These are phyloP conservation scores for Acrobasis consociella DNA, from an alignment of 2,888 invertebrate genomes.

Conservation along the genomic window DNA sequence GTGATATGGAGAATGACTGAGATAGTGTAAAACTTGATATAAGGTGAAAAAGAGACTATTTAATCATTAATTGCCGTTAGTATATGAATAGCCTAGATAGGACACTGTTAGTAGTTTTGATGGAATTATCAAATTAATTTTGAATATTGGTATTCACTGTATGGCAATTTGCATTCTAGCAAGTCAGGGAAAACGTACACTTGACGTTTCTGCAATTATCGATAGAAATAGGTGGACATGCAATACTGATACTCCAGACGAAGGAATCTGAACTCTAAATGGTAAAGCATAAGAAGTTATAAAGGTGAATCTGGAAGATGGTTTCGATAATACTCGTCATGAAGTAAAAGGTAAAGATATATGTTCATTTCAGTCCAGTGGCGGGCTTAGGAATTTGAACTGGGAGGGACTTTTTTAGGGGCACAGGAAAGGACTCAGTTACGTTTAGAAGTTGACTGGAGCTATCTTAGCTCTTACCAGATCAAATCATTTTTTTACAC, in stretches of 20 bases:
- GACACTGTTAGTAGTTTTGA: no score
- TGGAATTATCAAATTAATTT: not conserved
- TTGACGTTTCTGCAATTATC: constrained; percentile 17
- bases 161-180: constrained; percentile 13
- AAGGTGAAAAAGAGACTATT: no score
- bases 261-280: not conserved
- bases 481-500: no score
- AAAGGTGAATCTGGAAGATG: not conserved
- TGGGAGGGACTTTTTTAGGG: no score
- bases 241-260: constrained; percentile 2
- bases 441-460: no score
- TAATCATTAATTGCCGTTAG: no score
- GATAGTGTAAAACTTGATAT: no score
- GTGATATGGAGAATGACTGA: no score
- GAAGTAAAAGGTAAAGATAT: not conserved
- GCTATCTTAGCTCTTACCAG: no score
- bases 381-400: not conserved
- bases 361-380: constrained; percentile 1
- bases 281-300: not conserved
- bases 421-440: no score
- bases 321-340: not conserved
- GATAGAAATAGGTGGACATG: constrained; percentile 18
- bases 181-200: constrained; percentile 23
- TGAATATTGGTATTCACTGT: constrained; percentile 18
- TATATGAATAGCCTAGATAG: no score